Conservation (phyloP, 2,888 invertebrate genomes). For the Thyatira batis region DNA sequence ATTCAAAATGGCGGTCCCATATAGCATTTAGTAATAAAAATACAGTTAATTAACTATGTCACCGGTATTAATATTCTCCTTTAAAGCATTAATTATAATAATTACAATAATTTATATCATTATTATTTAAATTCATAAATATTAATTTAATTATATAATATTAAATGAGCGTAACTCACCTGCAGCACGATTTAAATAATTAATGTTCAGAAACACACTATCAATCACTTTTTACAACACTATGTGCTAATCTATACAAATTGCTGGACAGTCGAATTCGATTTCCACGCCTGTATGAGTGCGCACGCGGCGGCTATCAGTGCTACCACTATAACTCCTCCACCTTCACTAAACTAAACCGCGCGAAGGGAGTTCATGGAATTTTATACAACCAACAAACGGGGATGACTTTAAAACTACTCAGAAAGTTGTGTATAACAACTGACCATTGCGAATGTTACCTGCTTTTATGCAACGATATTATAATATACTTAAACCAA, state of each 20-base stretch:
- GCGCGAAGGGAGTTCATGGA: constrained; percentile 48
- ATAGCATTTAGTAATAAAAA: no score
- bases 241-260: not conserved
- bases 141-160: constrained; percentile 4
- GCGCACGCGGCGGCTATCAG: constrained; percentile 36
- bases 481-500: no score
- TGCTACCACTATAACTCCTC: constrained; percentile 23
- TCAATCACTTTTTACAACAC: constrained; percentile 7
- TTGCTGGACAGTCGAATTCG: not conserved
- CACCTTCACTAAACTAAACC: constrained; percentile 49
- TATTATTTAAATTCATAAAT: constrained; percentile 7
- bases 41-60: no score
- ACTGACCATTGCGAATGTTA: not conserved
- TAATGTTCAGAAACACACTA: not conserved
- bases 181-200: not conserved
- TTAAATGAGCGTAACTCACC: constrained; percentile 11
- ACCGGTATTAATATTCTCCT: not conserved
- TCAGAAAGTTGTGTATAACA: constrained; percentile 8
- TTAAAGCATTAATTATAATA: constrained; percentile 14
- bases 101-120: constrained; percentile 2
- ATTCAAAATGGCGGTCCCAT: no score
- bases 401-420: constrained; percentile 34
- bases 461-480: not conserved
- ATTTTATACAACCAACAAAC: constrained; percentile 48
- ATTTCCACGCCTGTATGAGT: constrained; percentile 23